A percentile compares a stretch with the other conserved stretches of the same genome.
These are phyloP conservation scores for Tenrec ecaudatus DNA, from an alignment of 2,113 vertebrate species.

Conservation along the genomic window DNA sequence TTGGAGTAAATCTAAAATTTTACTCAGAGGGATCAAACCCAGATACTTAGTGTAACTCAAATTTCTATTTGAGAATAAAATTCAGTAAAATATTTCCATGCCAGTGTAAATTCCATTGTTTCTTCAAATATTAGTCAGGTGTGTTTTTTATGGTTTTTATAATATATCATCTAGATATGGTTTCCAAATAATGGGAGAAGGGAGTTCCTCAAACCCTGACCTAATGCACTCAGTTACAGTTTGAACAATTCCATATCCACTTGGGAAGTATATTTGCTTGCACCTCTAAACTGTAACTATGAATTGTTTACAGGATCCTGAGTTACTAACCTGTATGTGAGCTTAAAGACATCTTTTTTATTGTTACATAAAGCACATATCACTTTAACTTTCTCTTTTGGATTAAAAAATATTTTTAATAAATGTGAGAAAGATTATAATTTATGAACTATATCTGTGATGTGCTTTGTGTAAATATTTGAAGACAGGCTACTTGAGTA, in stretches of 20 bases:
- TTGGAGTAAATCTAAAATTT: not conserved
- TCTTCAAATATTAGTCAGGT: conserved; percentile 2
- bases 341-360: conserved; percentile 72
- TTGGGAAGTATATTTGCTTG: conserved; percentile 74
- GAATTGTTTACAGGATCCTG: conserved; percentile 69
- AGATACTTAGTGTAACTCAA: conserved; percentile 4
- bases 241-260: conserved; percentile 60
- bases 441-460: conserved; percentile 51
- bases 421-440: conserved; percentile 54
- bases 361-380: conserved; percentile 77
- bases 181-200: conserved; percentile 67
- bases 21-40: conserved; percentile 38
- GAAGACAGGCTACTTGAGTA: not conserved
- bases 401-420: conserved; percentile 58
- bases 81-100: conserved; percentile 15
- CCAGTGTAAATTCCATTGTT: conserved; percentile 56
- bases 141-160: not conserved
- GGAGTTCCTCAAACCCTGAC: conserved; percentile 66
- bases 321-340: conserved; percentile 72
- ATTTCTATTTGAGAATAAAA: conserved; percentile 27
- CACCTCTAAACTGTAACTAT: conserved; percentile 68
- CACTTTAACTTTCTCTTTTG: conserved; percentile 52
- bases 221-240: conserved; percentile 53
- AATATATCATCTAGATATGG: conserved; percentile 35
- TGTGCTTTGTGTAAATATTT: conserved; percentile 31